Base-by-base conservation (phyloP, 2,113 vertebrate genomes). In the Myiagra hebetior region DNA sequence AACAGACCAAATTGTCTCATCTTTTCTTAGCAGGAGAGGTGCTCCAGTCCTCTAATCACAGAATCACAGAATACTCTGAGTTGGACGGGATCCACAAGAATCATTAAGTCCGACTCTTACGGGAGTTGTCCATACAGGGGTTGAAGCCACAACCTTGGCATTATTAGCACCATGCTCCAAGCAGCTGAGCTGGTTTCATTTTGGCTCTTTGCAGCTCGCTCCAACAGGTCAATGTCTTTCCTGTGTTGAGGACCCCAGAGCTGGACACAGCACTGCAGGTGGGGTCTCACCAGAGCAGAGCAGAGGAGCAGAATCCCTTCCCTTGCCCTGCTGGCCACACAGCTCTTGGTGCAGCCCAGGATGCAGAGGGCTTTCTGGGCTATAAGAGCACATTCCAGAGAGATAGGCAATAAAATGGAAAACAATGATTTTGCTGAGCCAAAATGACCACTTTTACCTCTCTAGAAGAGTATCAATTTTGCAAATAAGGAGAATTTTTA, bases 161-260 rank as follows among this genome's bases (percentile, higher is more conserved):
- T 49, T 35, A 49, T 31, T 57, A 49, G 8, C 60, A 75, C 13
- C 20, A 49, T 49, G 20, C 42, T 49, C 60, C 50, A 85, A 31
- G 16, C 33, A 73, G 8, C 10, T 10, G 63, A 69, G 39, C 15
- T 62, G 18, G 53, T 46, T 60, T 46, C 15, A 62, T 62, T 69
- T 46, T 20, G 28, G 63, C 12, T 53, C 28, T 60, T 60, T 33
- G 55, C 46, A 60, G 46, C 24, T 75, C 0, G 0, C 2, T 75
- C 62, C 20, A 39, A 46, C 7, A 89, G 53, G 17, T 14, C 10
- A 14, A 22, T 27, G 9, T 55, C 41, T 15, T 18, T 55, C 47
- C 62, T 35, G 17, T 47, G 47, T 10, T 60, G n/a, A 24, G 33
- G 30, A 53, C 2, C 17, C 39, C 30, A 47, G n/a, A 35, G 20